Evolutionary conservation across 2,888 invertebrate species (phyloP).

Genomic region (Abscondita cerata): DNA sequence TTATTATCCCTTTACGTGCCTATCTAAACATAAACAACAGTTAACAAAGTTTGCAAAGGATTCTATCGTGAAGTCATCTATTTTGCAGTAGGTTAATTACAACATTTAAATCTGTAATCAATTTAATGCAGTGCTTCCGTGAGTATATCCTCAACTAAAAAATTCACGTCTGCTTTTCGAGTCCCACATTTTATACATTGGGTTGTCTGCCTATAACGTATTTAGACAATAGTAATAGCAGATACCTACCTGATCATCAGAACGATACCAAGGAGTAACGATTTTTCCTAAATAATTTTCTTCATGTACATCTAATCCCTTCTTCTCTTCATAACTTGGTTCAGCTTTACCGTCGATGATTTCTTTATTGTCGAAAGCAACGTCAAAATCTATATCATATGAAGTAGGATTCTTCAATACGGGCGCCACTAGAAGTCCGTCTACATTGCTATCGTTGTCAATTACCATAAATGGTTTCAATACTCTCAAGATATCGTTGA

Average conservation of each 20-base stretch:
- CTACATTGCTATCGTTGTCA: conserved; percentile 62
- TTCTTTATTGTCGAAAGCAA: conserved; percentile 60
- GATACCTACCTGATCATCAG: conserved; percentile 57
- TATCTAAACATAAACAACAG: too few species aligned
- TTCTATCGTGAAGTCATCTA: too few species aligned
- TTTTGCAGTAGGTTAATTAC: too few species aligned
- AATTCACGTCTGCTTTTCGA: too few species aligned
- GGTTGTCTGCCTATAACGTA: too few species aligned
- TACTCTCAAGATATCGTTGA: conserved; percentile 71
- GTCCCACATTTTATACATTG: too few species aligned
- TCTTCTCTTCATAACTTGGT: conserved; percentile 61
- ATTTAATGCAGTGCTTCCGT: too few species aligned
- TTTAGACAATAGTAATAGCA: too few species aligned
- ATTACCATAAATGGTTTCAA: conserved; percentile 69
- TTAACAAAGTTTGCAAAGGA: too few species aligned
- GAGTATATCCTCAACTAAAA: too few species aligned
- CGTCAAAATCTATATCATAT: conserved; percentile 67
- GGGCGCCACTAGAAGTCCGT: conserved; percentile 48
- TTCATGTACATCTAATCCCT: conserved; percentile 61
- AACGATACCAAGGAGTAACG: conserved; percentile 86
- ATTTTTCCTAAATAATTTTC: conserved; percentile 75
- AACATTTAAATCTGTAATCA: too few species aligned
- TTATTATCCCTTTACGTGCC: too few species aligned
- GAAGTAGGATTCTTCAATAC: conserved; percentile 37
- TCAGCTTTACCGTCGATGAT: conserved; percentile 56